phyloP scores from a whole-genome alignment of 1,140 invertebrate species.

The Bombus breviceps region DNA sequence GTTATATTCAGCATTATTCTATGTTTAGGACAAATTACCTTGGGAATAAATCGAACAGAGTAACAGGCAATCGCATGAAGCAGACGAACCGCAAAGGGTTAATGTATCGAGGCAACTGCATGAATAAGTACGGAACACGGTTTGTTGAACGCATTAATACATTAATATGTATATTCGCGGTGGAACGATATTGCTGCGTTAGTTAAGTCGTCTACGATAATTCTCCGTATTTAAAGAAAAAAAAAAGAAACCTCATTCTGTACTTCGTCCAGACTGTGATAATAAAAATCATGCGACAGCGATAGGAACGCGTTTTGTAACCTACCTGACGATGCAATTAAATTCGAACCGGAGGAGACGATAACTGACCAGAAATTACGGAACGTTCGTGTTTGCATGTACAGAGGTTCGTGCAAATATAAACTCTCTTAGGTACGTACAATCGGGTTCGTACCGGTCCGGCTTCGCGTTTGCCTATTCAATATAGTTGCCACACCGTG shows the following conservation, averaged over 20 bases:
- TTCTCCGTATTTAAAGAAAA: not conserved
- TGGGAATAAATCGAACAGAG: not conserved
- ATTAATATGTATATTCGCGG: not conserved
- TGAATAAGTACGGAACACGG: conserved; percentile 34
- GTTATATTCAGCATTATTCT: not conserved
- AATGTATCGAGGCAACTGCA: not conserved
- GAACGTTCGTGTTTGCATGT: conserved; percentile 74
- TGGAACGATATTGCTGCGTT: not conserved
- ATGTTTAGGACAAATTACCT: not conserved
- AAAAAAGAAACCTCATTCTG: not conserved
- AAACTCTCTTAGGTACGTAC: conserved; percentile 57
- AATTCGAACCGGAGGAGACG: conserved; percentile 71
- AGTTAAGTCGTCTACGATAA: not conserved
- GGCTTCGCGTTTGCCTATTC: conserved; percentile 71
- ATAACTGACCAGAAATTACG: conserved; percentile 78
- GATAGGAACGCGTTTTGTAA: conserved; percentile 48
- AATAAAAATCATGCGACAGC: conserved; percentile 27
- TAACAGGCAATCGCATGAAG: not conserved
- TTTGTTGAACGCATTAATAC: conserved; percentile 29
- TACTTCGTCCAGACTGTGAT: not conserved
- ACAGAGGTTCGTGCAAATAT: conserved; percentile 74
- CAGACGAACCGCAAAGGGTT: not conserved
- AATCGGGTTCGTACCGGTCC: conserved; percentile 68
- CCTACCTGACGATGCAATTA: conserved; percentile 62
- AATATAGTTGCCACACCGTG: conserved; percentile 75